These are phyloP conservation scores for Drosophila macrospina DNA, from an alignment of 2,888 invertebrate genomes.

Conservation along the genomic window DNA sequence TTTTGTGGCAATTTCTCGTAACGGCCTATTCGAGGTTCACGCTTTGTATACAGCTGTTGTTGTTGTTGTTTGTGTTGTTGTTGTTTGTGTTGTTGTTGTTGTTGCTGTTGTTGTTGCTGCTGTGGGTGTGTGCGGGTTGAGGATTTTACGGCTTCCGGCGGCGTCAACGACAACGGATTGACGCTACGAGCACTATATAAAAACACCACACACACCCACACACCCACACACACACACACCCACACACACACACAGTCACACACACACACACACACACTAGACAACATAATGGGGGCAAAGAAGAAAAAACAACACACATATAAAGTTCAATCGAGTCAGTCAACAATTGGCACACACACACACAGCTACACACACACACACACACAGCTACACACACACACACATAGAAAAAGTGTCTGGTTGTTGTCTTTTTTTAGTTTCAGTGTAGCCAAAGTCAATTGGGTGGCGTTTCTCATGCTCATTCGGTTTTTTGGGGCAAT, in stretches of 20 bases:
- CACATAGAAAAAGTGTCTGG: constrained; percentile 24
- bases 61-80: not conserved
- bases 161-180: constrained; percentile 65
- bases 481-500: constrained; percentile 11
- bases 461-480: constrained; percentile 41
- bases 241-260: too few relatives aligned
- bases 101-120: constrained; percentile 3
- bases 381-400: constrained; percentile 22
- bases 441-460: constrained; percentile 66
- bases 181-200: constrained; percentile 56
- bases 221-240: constrained; percentile 13
- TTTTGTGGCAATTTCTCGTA: constrained; percentile 30
- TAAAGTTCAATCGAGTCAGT: constrained; percentile 79
- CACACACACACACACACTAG: too few relatives aligned
- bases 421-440: constrained; percentile 37
- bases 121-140: constrained; percentile 20
- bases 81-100: not conserved
- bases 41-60: constrained; percentile 8
- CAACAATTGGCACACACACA: constrained; percentile 67
- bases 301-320: constrained; percentile 32
- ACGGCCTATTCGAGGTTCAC: constrained; percentile 32
- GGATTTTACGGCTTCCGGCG: constrained; percentile 69
- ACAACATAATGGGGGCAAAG: constrained; percentile 11
- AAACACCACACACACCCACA: constrained; percentile 38
- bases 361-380: constrained; percentile 21